Evolutionary conservation across 2,888 invertebrate species (phyloP).

Genomic region (Bhutanitis thaidina): DNA sequence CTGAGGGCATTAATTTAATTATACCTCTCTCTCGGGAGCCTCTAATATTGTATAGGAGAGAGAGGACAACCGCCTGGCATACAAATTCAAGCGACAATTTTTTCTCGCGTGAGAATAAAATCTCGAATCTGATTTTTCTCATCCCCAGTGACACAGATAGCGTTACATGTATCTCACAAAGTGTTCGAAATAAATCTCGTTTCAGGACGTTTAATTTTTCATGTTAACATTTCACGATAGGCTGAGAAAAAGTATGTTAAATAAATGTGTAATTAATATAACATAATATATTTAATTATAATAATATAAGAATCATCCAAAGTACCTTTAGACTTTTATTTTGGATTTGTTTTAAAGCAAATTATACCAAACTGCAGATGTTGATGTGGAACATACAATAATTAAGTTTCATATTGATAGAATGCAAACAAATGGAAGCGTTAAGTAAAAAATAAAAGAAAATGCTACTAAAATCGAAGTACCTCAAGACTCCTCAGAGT

Average conservation of each 20-base stretch:
- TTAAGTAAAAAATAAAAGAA: slow-evolving; percentile 48
- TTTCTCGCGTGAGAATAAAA: slow-evolving; percentile 78
- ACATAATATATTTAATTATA: too few relatives aligned
- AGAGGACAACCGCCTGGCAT: slow-evolving; percentile 51
- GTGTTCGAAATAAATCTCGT: slow-evolving; percentile 59
- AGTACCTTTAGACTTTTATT: too few relatives aligned
- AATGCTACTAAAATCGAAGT: slow-evolving; percentile 75
- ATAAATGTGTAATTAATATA: too few relatives aligned
- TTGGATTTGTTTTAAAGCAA: too few relatives aligned
- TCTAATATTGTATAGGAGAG: slow-evolving; percentile 72
- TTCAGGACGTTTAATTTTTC: neutral
- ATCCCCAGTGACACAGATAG: slow-evolving; percentile 62
- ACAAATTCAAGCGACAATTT: slow-evolving; percentile 70
- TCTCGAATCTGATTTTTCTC: slow-evolving; percentile 68
- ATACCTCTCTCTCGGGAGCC: slow-evolving; percentile 65
- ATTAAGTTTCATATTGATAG: too few relatives aligned
- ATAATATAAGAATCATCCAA: too few relatives aligned
- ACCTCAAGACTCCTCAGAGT: slow-evolving; percentile 62
- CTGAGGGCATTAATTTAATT: slow-evolving; percentile 78
- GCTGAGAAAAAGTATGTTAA: too few relatives aligned
- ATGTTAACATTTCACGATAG: too few relatives aligned
- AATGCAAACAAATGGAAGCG: neutral
- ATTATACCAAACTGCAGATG: too few relatives aligned
- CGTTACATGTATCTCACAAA: slow-evolving; percentile 56
- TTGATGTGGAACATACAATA: too few relatives aligned